Evolutionary conservation across 2,888 invertebrate species (phyloP).

Genomic region (Limnephilus lunatus): DNA sequence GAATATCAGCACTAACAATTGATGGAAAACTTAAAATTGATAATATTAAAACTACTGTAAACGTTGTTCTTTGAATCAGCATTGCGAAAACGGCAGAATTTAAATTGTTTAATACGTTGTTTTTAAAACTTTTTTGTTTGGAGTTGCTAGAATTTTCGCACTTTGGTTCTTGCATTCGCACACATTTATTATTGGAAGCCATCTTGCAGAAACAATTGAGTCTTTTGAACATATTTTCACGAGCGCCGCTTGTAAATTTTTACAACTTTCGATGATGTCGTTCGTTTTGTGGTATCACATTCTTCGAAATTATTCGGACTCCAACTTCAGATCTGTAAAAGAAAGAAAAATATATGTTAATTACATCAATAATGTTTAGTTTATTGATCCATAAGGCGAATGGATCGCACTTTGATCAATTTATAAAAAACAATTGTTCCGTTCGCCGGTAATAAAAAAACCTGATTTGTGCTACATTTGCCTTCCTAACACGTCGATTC

Average conservation of each 20-base stretch:
- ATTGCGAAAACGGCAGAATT: constrained; percentile 62
- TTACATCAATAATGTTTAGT: not conserved
- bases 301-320: not conserved
- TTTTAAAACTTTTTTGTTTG: constrained; percentile 47
- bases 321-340: constrained; percentile 14
- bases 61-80: constrained; percentile 65
- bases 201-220: constrained; percentile 50
- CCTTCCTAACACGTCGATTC: not conserved
- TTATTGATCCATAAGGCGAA: not conserved
- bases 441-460: not conserved
- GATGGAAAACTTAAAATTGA: constrained; percentile 29
- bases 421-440: constrained; percentile 18
- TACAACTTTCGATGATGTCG: not conserved
- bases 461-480: not conserved
- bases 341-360: not conserved
- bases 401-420: not conserved
- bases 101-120: constrained; percentile 46
- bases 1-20: constrained; percentile 2
- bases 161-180: constrained; percentile 3
- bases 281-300: not conserved
- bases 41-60: constrained; percentile 60
- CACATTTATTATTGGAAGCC: constrained; percentile 51
- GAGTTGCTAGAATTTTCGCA: constrained; percentile 40
- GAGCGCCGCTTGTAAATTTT: not conserved
- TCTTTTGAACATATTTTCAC: constrained; percentile 17